Evolutionary conservation across 2,797 vertebrate genomes (phyloP).

Genomic region (Coracias cyanogaster): DNA sequence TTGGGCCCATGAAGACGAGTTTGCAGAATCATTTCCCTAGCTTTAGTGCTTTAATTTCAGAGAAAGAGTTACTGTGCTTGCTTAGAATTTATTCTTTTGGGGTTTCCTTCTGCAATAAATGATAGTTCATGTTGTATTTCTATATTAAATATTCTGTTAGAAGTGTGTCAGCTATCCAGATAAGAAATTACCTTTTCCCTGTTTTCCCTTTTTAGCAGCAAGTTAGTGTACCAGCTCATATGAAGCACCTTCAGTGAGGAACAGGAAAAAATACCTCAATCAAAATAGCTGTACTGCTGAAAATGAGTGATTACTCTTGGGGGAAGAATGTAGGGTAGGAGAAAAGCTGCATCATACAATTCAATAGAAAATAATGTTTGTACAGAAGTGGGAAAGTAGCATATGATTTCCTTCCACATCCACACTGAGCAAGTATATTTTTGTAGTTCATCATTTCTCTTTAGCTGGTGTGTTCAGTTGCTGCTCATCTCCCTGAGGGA

Average conservation of each 20-base stretch:
- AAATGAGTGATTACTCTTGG: conserved; percentile 37
- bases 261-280: background rate
- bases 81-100: background rate
- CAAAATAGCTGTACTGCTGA: background rate
- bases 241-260: background rate
- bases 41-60: background rate
- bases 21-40: background rate
- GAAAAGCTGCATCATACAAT: background rate
- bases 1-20: background rate
- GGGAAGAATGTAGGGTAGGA: background rate
- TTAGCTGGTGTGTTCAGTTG: conserved; percentile 28
- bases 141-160: background rate
- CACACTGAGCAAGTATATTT: background rate
- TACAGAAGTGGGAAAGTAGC: background rate
- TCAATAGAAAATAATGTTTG: background rate
- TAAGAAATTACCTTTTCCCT: background rate
- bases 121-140: background rate
- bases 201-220: background rate
- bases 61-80: background rate
- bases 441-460: conserved; percentile 48
- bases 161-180: background rate
- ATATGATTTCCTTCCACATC: conserved; percentile 21
- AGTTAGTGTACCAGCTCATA: background rate
- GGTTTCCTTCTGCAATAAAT: background rate
- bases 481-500: conserved; percentile 30